phyloP scores from a whole-genome alignment of 2,888 invertebrate species.

The Patella caerulea region DNA sequence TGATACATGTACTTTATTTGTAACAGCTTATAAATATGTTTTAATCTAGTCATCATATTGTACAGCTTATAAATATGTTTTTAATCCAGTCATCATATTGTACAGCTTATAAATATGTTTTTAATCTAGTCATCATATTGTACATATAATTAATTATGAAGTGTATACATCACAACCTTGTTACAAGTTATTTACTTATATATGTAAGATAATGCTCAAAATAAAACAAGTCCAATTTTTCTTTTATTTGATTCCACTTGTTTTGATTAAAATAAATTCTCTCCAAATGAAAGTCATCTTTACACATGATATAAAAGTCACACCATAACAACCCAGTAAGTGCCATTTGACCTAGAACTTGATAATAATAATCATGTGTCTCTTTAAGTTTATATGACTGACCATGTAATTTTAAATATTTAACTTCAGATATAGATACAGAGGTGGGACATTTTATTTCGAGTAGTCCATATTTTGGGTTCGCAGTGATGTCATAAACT shows the following conservation, averaged over 20 bases:
- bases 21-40: too few species aligned
- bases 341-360: slow-evolving; percentile 13
- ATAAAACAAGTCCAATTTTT: slow-evolving; percentile 14
- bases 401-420: background rate
- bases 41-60: too few species aligned
- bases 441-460: background rate
- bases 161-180: too few species aligned
- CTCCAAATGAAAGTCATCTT: slow-evolving; percentile 8
- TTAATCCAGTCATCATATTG: too few species aligned
- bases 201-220: background rate
- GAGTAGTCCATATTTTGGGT: background rate
- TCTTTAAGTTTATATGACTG: background rate
- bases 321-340: slow-evolving; percentile 9
- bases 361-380: slow-evolving; percentile 14
- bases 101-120: too few species aligned
- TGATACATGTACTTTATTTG: too few species aligned
- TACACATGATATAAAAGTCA: slow-evolving; percentile 14
- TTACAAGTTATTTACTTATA: background rate
- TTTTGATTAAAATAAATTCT: slow-evolving; percentile 1
- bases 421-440: background rate
- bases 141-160: too few species aligned
- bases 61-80: too few species aligned
- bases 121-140: too few species aligned
- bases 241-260: slow-evolving; percentile 4
- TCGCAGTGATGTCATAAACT: background rate